These are phyloP conservation scores for Malurus elegans DNA, from an alignment of 2,113 vertebrate species.

Conservation along the genomic window DNA sequence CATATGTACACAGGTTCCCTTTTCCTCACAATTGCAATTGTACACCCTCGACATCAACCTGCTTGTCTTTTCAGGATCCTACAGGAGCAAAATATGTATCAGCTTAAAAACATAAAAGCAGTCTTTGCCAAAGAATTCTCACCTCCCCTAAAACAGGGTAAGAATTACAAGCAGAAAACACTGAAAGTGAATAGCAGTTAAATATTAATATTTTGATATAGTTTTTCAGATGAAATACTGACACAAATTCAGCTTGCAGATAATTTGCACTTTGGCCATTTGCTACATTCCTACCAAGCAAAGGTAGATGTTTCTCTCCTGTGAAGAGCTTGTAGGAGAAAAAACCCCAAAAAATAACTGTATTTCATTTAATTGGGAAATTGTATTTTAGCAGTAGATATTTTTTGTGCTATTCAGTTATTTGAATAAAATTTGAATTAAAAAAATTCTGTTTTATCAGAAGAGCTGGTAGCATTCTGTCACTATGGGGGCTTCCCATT, in stretches of 20 bases:
- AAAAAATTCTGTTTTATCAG: background rate
- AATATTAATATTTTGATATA: background rate
- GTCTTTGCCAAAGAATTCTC: background rate
- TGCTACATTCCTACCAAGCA: background rate
- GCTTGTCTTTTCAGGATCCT: background rate
- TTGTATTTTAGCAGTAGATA: background rate
- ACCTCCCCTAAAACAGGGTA: background rate
- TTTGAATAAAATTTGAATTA: background rate
- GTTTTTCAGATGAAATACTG: constrained; percentile 2
- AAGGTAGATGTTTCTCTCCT: background rate
- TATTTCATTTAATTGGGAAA: background rate
- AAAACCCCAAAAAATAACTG: background rate
- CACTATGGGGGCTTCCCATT: background rate
- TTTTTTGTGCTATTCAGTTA: background rate
- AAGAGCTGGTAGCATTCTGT: background rate
- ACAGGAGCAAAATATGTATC: background rate
- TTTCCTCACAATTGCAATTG: background rate
- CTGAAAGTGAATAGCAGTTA: background rate
- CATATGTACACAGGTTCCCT: background rate
- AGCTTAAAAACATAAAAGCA: background rate
- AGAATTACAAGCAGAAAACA: constrained; percentile 10
- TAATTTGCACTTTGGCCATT: background rate
- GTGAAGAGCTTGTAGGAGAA: background rate
- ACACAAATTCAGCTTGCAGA: background rate
- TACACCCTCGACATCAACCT: background rate